Base-by-base conservation (phyloP, 2,113 vertebrate species). In the Nymphicus hollandicus region DNA sequence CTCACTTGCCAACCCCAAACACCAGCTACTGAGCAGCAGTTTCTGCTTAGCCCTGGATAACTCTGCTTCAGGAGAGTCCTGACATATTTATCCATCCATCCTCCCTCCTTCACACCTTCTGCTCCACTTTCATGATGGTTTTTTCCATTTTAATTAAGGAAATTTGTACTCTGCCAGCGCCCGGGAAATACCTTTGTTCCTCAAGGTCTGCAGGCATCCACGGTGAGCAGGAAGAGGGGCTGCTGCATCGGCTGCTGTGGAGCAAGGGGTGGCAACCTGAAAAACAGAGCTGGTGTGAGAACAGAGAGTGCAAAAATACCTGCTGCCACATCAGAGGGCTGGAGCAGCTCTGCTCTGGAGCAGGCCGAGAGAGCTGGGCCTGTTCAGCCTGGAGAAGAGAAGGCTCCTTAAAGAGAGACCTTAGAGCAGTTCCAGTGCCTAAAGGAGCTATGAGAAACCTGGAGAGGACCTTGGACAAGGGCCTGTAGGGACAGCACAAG, bases 1-100 rank as follows among this genome's bases (percentile, higher is more conserved):
- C 97, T 97, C 97, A 91, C 91, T 98, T 93, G 55, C 97, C 96
- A 93, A 61, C 77, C 97, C 97, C 94, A 97, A 97, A 95, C 96
- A 89, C 81, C 96, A 93, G 56, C 96, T 46, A 84, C 86, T 43
- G 86, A 97, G 97, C 94, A 85, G 91, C 50, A 18, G 85, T 58
- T 92, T 93, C 92, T 86, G 95, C 96, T 60, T 96, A 91, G 96
- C 63, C 63, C 88, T 84, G 77, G 71, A 19, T 2, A 71, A 79
- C 91, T 92, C 89, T 86, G 81, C 65, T 87, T 94, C 93, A 49
- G 94, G 95, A 91, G 66, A 90, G 33, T 76, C 88, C 91, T 95
- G 69, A 55, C 76, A 86, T 39, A 53, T 93, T 78, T 92, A 70
- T 82, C 95, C 64, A 41, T 41, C 89, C 56, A 27, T n/a, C 66